Base-by-base conservation (phyloP, 1,140 invertebrate species). In the Neodiprion fabricii region DNA sequence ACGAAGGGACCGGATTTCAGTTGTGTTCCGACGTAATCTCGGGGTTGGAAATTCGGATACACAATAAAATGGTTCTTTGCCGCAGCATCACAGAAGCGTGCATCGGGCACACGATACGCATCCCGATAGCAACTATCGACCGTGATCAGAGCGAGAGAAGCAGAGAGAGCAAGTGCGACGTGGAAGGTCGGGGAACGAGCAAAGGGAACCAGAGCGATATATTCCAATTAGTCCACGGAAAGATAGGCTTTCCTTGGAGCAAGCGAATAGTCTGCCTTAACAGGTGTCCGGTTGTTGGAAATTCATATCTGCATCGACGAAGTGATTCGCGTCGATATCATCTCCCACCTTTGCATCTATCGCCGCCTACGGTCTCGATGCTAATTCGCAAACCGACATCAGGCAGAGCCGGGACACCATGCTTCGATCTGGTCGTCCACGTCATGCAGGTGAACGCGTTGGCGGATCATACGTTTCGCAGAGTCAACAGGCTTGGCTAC, bases 401-500 rank as follows among this genome's bases (percentile, higher is more conserved):
- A 12, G 53, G 11, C 53, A 61, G 53, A 17, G 53, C 53, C 53
- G 53, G 7, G n/a, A 17, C 53, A 40, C 28, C 28, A 40, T 73
- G 79, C 77, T 81, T 74, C 79, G 78, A 83, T 84, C 79, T 69
- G 74, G 82, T 78, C 75, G 82, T 82, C 81, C 78, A 84, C 83
- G 83, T 84, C 83, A 84, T 84, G 80, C 83, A 82, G 81, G 82
- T 83, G 82, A 83, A 83, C 75, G 83, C 83, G 83, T 84, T 78
- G 83, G 83, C 81, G 83, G 80, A 48, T 72, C 70, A 40, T 61
- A 61, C 53, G 53, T 61, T 61, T 61, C 53, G n/a, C 53, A 40
- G 28, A 61, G 53, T 61, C 11, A 61, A 61, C 53, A 61, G 11
- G n/a, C 53, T 61, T 9, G n/a, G 53, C 53, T 17, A 17, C 53